These are phyloP conservation scores for Triplophysa bombifrons DNA, from an alignment of 2,797 vertebrate genomes.

Conservation along the genomic window DNA sequence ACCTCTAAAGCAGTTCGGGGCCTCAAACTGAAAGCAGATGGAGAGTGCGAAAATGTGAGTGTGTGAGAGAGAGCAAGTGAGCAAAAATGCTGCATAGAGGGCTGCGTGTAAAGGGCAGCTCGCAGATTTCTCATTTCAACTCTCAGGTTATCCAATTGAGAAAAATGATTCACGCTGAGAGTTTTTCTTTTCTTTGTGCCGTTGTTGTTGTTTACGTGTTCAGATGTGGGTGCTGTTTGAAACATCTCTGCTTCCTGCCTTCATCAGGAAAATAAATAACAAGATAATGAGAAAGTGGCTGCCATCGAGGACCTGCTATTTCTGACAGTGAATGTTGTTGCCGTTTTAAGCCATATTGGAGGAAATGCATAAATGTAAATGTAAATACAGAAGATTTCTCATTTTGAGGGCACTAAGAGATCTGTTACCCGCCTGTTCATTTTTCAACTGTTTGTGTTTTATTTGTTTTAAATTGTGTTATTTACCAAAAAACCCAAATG, in stretches of 20 bases:
- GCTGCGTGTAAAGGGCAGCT: constrained; percentile 45
- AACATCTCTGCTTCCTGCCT: constrained; percentile 39
- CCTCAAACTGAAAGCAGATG: constrained; percentile 29
- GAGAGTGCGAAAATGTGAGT: constrained; percentile 22
- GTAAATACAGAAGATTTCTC: not conserved
- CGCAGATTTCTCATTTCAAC: constrained; percentile 46
- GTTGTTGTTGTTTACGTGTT: constrained; percentile 37
- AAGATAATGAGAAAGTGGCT: constrained; percentile 43
- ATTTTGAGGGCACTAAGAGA: not conserved
- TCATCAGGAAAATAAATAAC: constrained; percentile 45
- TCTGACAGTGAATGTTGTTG: constrained; percentile 31
- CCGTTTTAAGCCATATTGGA: not conserved
- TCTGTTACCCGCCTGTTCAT: not conserved
- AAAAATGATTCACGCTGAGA: constrained; percentile 47
- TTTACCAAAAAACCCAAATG: not conserved
- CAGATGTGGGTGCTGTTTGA: constrained; percentile 44
- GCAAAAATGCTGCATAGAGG: constrained; percentile 38
- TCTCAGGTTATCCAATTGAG: constrained; percentile 44
- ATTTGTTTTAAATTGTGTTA: not conserved
- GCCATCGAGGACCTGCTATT: constrained; percentile 31
- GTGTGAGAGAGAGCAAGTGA: constrained; percentile 19
- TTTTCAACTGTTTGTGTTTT: not conserved
- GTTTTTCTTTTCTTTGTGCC: constrained; percentile 17
- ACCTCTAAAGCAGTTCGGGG: constrained; percentile 47
- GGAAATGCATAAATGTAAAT: not conserved